Conservation (phyloP, 1,140 invertebrate species). For the Andrena cerasifolii region DNA sequence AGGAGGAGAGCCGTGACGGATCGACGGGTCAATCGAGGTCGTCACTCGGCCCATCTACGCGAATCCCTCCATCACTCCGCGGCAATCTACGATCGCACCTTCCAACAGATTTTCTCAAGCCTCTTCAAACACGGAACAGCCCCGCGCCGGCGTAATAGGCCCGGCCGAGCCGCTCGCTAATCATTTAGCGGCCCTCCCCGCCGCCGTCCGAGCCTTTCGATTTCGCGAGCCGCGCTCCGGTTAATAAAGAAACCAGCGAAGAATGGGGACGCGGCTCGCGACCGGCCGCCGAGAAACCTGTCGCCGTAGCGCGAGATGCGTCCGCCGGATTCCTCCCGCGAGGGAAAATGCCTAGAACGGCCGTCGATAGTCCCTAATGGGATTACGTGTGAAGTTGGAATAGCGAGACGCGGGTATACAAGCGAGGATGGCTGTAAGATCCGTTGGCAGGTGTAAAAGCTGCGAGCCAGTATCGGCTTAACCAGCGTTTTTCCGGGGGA, state of each 20-base stretch:
- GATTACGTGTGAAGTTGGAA: constrained; percentile 48
- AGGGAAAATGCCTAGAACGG: constrained; percentile 33
- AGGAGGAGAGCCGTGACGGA: constrained; percentile 63
- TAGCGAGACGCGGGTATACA: background rate
- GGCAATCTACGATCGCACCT: constrained; percentile 25
- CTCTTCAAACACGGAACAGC: constrained; percentile 57
- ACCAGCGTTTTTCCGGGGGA: background rate
- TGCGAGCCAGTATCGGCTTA: background rate
- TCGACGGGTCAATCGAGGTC: constrained; percentile 69
- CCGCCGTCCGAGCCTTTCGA: background rate
- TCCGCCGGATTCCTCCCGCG: constrained; percentile 2
- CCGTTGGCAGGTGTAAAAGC: constrained; percentile 10
- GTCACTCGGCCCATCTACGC: constrained; percentile 62
- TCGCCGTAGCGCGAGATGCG: constrained; percentile 29
- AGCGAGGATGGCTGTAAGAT: background rate
- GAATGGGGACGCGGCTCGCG: too few relatives aligned
- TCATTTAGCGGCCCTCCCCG: background rate
- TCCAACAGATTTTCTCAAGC: constrained; percentile 46
- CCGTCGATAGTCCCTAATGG: constrained; percentile 42
- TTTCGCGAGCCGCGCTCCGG: background rate
- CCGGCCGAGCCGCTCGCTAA: constrained; percentile 9
- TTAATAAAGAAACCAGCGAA: background rate
- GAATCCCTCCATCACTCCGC: constrained; percentile 25
- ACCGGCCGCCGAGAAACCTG: background rate
- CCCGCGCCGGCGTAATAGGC: too few relatives aligned